Evolutionary conservation across 2,888 invertebrate genomes (phyloP).

Genomic region (Lasius platythorax): DNA sequence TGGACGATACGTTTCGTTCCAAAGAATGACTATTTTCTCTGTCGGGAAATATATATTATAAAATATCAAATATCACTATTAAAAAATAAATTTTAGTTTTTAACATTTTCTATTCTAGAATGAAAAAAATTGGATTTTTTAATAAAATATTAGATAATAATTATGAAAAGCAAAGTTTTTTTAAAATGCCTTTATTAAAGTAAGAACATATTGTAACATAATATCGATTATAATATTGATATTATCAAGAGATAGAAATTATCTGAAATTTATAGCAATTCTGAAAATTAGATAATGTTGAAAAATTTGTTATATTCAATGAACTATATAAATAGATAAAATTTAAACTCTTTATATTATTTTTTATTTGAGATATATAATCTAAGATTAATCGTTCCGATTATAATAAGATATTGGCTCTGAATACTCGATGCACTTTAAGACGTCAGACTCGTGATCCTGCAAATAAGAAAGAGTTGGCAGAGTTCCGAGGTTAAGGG

Average conservation of each 20-base stretch:
- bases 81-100: conserved; percentile 4
- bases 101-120: not conserved
- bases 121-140: not conserved
- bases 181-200: not conserved
- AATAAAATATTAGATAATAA: not conserved
- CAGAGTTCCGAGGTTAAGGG: conserved; percentile 67
- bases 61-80: not conserved
- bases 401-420: conserved; percentile 9
- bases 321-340: not conserved
- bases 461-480: conserved; percentile 59
- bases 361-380: conserved; percentile 7
- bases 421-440: conserved; percentile 46
- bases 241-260: not conserved
- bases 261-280: not conserved
- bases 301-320: not conserved
- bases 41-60: not conserved
- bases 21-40: not conserved
- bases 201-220: not conserved
- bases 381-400: not conserved
- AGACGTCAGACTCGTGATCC: conserved; percentile 57
- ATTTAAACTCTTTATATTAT: not conserved
- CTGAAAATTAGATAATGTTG: not conserved
- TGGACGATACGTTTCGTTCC: not conserved
- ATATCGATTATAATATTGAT: no score
- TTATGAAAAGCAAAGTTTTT: not conserved